phyloP scores from a whole-genome alignment of 2,888 invertebrate genomes.

The Hemicrepidius hirtus region DNA sequence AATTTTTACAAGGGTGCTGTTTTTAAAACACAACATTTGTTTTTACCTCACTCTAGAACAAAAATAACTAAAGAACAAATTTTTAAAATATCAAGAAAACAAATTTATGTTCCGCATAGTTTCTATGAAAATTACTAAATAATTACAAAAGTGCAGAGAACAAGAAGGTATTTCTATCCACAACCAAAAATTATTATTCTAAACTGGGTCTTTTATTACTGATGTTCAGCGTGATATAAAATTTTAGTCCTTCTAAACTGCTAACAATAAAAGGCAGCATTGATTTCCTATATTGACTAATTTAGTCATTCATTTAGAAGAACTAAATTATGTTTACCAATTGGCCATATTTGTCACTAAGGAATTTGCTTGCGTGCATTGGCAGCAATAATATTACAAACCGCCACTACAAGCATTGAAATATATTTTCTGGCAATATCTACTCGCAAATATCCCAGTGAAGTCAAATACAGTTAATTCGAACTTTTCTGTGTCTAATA shows the following conservation, averaged over 20 bases:
- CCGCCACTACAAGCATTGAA: conserved; percentile 29
- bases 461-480: conserved; percentile 15
- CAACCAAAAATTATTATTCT: conserved; percentile 44
- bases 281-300: conserved; percentile 42
- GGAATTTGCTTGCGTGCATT: conserved; percentile 22
- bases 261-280: conserved; percentile 48
- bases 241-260: conserved; percentile 49
- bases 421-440: conserved; percentile 23
- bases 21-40: neutral
- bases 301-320: conserved; percentile 49
- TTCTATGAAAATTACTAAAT: conserved; percentile 13
- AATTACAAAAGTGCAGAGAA: conserved; percentile 35
- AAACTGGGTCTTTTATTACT: conserved; percentile 30
- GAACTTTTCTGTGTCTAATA: conserved; percentile 1
- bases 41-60: neutral
- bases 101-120: conserved; percentile 10
- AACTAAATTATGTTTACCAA: conserved; percentile 34
- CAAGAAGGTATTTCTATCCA: conserved; percentile 40
- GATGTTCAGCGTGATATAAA: conserved; percentile 42
- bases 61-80: neutral
- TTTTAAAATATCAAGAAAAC: neutral
- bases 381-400: conserved; percentile 9
- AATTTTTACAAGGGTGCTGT: neutral
- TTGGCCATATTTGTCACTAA: conserved; percentile 28
- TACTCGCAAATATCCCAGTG: conserved; percentile 29